Evolutionary conservation across 2,797 vertebrate genomes (phyloP).

Genomic region (Columba guinea): DNA sequence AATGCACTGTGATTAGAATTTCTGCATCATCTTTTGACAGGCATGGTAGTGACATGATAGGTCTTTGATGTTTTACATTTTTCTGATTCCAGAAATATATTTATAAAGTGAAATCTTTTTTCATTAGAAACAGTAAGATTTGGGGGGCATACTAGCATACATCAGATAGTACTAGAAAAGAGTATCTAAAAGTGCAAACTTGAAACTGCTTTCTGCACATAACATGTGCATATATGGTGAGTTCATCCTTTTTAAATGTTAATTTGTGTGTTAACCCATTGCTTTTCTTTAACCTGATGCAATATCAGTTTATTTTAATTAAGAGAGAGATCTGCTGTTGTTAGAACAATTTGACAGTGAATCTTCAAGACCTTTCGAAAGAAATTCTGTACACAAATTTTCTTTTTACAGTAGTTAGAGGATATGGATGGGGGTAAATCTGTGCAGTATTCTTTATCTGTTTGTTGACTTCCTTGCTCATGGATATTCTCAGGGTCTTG

Average conservation of each 20-base stretch:
- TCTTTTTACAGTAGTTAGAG: background rate
- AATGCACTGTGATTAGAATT: background rate
- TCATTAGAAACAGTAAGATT: background rate
- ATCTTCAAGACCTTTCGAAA: background rate
- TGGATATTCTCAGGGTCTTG: rapidly evolving
- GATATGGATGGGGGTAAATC: background rate
- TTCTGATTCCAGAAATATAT: slow-evolving; percentile 11
- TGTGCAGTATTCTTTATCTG: background rate
- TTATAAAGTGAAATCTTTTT: background rate
- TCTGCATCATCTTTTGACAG: slow-evolving; percentile 17
- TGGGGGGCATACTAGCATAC: background rate
- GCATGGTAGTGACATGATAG: background rate
- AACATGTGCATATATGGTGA: background rate
- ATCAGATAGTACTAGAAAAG: background rate
- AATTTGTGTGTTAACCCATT: background rate
- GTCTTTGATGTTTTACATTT: slow-evolving; percentile 33
- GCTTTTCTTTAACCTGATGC: background rate
- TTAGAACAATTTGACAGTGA: background rate
- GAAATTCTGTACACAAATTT: rapidly evolving
- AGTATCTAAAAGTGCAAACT: background rate
- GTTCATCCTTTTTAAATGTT: background rate
- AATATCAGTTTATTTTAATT: background rate
- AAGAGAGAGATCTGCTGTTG: background rate
- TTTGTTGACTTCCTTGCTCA: background rate
- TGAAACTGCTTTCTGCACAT: background rate